Base-by-base conservation (phyloP, 2,113 vertebrate genomes). In the Balaeniceps rex region DNA sequence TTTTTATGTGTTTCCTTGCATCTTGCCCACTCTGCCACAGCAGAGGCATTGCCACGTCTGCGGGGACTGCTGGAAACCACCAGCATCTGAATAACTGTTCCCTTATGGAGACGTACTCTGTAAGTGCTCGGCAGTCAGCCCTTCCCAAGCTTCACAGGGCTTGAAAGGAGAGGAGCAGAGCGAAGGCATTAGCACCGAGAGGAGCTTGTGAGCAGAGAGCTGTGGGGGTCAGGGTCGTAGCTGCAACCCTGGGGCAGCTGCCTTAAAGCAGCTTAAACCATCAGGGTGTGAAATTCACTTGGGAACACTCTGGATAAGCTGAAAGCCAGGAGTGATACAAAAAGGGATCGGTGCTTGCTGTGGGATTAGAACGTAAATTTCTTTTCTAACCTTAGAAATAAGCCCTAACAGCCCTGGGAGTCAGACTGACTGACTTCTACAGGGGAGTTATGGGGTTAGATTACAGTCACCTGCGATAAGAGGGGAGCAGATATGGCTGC, bases 41-140 rank as follows among this genome's bases (percentile, higher is more conserved):
- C 58, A 64, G 70, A 55, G 70, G 34, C 22, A 11, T 38, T 55
- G 40, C 58, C 38, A 36, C 12, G 2, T 31, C 33, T 36, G 69
- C 19, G 0, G 4, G 40, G 34, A 54, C 14, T 55, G 34, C 49
- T 34, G 61, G n/a, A 66, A 71, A 23, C 40, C 40, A 46, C 40
- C 49, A 22, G 33, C 38, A 26, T 9, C 8, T 2, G 26, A 26
- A 16, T 10, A 22, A 38, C 49, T 9, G 12, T 44, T 55, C 34
- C 34, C 9, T 11, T 46, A 46, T 0, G 7, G 58, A 46, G 34
- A 21, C 0, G 2, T 10, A 4, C 0, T 5, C 22, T 64, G 8
- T 15, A 13, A 26, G 26, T 9, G 21, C 47, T 22, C 7, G 3
- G 47, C 49, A 33, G n/a, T 28, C 51, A 34, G 34, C 28, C 34